Evolutionary conservation across 2,888 invertebrate genomes (phyloP), one percentile per base, ranked within the genome.

Genomic region (Gymnoscelis rufifasciata): DNA sequence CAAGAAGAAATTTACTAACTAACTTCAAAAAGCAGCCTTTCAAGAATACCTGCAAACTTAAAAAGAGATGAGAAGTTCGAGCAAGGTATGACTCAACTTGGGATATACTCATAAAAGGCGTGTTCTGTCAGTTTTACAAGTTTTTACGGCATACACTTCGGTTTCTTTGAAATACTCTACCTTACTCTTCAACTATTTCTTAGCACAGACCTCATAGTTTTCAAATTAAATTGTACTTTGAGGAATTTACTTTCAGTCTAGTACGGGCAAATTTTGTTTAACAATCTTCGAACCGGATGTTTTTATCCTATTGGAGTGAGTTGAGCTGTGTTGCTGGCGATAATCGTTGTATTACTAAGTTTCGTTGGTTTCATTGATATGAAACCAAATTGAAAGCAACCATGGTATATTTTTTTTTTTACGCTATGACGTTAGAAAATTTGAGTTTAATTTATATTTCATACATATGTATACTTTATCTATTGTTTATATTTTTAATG

Each of bases 141-240:
- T 51, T 59, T 44, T 30, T 29, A 33, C 37, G 26, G 31, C 28
- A 48, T 50, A 50, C 19, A 58, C 49, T 48, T 59, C 47, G 38
- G 37, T 37, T 48, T 53, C 55, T 50, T 57, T 39, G 47, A 43
- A 54, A 48, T 62, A 62, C 56, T 59, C 54, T 54, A 59, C 58
- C 52, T 51, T 54, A 63, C 62, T 66, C 51, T 57, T 47, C 45
- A 83, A 84, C 79, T 78, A 82, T 82, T 83, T 83, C 78, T 78
- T 80, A 78, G 77, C 70, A 58, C 66, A 60, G 54, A 61, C 70
- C 74, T 69, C 71, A 77, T 78, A 81, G 78, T 79, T 82, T 76
- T 70, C 70, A 74, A 78, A 80, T 79, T 77, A 77, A 77, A 72
- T 78, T 76, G 7, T 35, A 11, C 7, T 10, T 14, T 6, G 33